Evolutionary conservation across 37 sponge, comb jelly and placozoan genomes (phyloP), one percentile per base, ranked within the genome.

Genomic region (Geodia barretti): DNA sequence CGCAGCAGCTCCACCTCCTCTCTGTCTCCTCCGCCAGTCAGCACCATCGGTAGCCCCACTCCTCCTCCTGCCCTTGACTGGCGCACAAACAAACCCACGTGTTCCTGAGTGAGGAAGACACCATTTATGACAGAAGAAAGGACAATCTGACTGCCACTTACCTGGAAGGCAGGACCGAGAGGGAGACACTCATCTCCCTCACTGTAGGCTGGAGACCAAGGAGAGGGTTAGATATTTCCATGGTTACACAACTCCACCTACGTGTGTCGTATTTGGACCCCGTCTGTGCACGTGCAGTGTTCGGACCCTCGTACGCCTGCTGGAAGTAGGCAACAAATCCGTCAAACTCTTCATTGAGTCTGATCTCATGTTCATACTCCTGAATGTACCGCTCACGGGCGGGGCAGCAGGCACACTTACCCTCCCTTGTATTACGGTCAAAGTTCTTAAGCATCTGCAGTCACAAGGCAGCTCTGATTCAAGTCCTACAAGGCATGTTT

Each of bases 91-190:
- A 37, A 25, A 4, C 64, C 58, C 4, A 90, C 86, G 59, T 80
- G 81, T 29, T 80, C 41, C n/a, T n/a, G n/a, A n/a, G n/a, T n/a
- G n/a, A n/a, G n/a, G n/a, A n/a, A n/a, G n/a, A n/a, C n/a, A n/a
- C n/a, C n/a, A n/a, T n/a, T n/a, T n/a, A n/a, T n/a, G n/a, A n/a
- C n/a, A n/a, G n/a, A n/a, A n/a, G n/a, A n/a, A n/a, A n/a, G n/a
- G n/a, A n/a, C n/a, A n/a, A n/a, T n/a, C n/a, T n/a, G n/a, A n/a
- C n/a, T n/a, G n/a, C n/a, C n/a, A n/a, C n/a, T n/a, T n/a, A n/a
- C n/a, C 66, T 90, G 91, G 65, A 90, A 90, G 61, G 42, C 38
- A 26, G 77, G 85, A 77, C 91, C 91, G 21, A 90, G 77, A n/a
- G 91, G 91, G 0, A 90, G 72, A 2, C 54, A 80, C 38, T 80